Conservation (phyloP, 2,888 invertebrate genomes). For the Chrysopilus asiliformis region DNA sequence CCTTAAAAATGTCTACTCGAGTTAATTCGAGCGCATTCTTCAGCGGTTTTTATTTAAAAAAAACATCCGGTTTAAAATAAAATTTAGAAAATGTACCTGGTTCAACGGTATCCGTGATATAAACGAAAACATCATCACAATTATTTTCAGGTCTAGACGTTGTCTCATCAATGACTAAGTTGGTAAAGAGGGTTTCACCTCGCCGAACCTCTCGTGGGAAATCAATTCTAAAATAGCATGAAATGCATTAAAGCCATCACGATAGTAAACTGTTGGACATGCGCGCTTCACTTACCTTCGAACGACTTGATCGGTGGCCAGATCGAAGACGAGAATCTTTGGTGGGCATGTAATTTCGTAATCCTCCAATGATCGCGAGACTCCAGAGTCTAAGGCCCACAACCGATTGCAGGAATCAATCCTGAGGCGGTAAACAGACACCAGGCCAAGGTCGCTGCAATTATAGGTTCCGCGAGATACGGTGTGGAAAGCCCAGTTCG, state of each 20-base stretch:
- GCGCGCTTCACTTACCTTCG: too few species aligned
- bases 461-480: constrained; percentile 55
- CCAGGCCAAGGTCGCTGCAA: constrained; percentile 60
- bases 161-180: constrained; percentile 64
- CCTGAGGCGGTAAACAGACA: constrained; percentile 65
- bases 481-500: constrained; percentile 64
- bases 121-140: constrained; percentile 66
- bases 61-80: too few species aligned
- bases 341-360: constrained; percentile 58
- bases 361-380: constrained; percentile 45
- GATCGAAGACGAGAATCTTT: constrained; percentile 66
- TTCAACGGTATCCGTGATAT: constrained; percentile 70
- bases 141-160: constrained; percentile 43
- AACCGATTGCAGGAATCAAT: constrained; percentile 69
- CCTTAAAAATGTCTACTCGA: too few species aligned
- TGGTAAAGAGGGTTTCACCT: constrained; percentile 64
- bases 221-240: constrained; percentile 54
- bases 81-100: too few species aligned
- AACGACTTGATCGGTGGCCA: constrained; percentile 55
- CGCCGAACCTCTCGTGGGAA: constrained; percentile 62
- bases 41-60: too few species aligned
- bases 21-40: too few species aligned
- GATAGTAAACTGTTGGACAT: too few species aligned
- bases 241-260: too few species aligned
- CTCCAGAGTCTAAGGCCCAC: constrained; percentile 67